These are phyloP conservation scores for Brenthis ino DNA, from an alignment of 2,888 invertebrate genomes.

Conservation along the genomic window DNA sequence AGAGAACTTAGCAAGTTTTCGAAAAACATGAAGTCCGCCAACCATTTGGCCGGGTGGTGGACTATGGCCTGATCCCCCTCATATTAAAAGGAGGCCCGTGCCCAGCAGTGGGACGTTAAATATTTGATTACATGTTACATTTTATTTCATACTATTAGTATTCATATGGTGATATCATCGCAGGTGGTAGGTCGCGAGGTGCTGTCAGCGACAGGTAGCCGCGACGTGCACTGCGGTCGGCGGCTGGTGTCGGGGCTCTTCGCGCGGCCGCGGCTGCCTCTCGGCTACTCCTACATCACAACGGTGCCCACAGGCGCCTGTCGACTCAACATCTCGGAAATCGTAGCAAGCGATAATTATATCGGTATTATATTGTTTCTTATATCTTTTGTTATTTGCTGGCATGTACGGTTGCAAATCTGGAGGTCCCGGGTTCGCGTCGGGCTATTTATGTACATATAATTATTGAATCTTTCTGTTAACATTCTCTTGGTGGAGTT, in stretches of 20 bases:
- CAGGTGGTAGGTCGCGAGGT: slow-evolving; percentile 93
- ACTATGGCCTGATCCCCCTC: too few relatives aligned
- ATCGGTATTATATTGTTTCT: slow-evolving; percentile 82
- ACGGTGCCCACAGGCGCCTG: slow-evolving; percentile 94
- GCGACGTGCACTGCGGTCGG: slow-evolving; percentile 78
- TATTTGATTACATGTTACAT: too few relatives aligned
- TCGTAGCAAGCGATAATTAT: slow-evolving; percentile 90
- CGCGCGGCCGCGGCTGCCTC: slow-evolving; percentile 89
- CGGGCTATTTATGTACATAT: too few relatives aligned
- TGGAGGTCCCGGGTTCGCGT: background rate
- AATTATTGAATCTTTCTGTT: too few relatives aligned
- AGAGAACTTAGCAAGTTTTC: too few relatives aligned
- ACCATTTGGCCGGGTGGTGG: too few relatives aligned
- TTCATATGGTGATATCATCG: background rate
- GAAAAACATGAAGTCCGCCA: too few relatives aligned
- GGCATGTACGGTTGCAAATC: background rate
- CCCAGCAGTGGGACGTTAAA: too few relatives aligned
- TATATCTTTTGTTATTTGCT: background rate
- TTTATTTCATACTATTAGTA: too few relatives aligned
- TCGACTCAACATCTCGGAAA: slow-evolving; percentile 92
- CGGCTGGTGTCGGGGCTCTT: slow-evolving; percentile 93
- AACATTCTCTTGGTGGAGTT: too few relatives aligned
- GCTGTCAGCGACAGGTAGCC: slow-evolving; percentile 83
- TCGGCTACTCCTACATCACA: slow-evolving; percentile 92
- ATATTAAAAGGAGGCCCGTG: too few relatives aligned